These are phyloP conservation scores for Orcinus orca DNA, from an alignment of 2,113 vertebrate genomes.

Conservation along the genomic window DNA sequence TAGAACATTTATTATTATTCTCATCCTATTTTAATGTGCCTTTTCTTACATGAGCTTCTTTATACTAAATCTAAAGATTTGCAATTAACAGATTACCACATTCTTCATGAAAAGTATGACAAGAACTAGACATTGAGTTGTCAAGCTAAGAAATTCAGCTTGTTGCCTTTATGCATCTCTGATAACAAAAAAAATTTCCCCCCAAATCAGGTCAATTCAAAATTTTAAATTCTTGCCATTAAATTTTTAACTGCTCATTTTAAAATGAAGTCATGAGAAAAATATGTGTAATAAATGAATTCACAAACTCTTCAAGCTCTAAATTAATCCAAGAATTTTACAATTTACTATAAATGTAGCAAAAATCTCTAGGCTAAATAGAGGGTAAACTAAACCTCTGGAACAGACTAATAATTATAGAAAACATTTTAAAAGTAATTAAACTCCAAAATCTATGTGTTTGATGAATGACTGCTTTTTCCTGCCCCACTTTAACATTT, in stretches of 20 bases:
- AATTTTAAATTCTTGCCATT: background rate
- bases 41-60: background rate
- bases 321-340: background rate
- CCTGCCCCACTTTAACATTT: background rate
- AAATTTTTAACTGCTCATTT: background rate
- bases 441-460: background rate
- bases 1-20: background rate
- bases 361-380: background rate
- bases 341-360: background rate
- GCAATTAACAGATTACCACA: background rate
- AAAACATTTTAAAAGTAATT: slow-evolving; percentile 33
- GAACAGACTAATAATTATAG: background rate
- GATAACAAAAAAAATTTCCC: background rate
- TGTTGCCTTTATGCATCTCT: background rate
- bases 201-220: background rate
- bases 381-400: slow-evolving; percentile 1
- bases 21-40: background rate
- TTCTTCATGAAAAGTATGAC: background rate
- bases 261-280: slow-evolving; percentile 21
- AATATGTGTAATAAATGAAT: background rate
- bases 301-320: background rate
- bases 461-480: background rate
- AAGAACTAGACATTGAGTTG: background rate
- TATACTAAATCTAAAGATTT: background rate
- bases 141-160: background rate